Evolutionary conservation across 23 tunicate genomes (phyloP).

Genomic region (Ascidia mentula): DNA sequence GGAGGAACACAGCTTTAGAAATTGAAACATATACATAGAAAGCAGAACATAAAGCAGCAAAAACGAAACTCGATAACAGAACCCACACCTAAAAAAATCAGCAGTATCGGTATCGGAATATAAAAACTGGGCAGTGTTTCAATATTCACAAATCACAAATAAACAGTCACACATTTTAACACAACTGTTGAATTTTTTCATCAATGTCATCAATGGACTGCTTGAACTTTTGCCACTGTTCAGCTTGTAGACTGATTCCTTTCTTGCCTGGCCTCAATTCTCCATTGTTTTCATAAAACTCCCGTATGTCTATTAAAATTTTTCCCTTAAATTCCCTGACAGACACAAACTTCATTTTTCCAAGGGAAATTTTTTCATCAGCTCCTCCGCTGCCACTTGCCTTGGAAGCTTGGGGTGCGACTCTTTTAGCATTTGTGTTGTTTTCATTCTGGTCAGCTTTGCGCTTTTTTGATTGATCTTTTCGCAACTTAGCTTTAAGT

Average conservation of each 20-base stretch:
- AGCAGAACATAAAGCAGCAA: neutral
- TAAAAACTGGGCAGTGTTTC: too few species aligned
- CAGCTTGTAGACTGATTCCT: slow-evolving; percentile 75
- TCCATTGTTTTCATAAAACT: slow-evolving; percentile 88
- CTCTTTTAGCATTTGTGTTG: slow-evolving; percentile 5
- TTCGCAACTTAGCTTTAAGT: slow-evolving; percentile 61
- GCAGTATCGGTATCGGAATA: too few species aligned
- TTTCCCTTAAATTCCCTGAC: slow-evolving; percentile 75
- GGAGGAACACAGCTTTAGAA: neutral
- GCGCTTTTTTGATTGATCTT: slow-evolving; percentile 43
- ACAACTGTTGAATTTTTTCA: slow-evolving; percentile 58
- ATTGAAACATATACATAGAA: neutral
- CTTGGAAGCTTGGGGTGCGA: neutral
- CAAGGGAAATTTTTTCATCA: slow-evolving; percentile 63
- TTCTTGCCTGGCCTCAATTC: slow-evolving; percentile 92
- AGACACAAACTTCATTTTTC: slow-evolving; percentile 81
- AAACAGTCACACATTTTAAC: slow-evolving; percentile 22
- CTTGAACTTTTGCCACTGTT: slow-evolving; percentile 82
- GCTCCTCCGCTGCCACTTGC: slow-evolving; percentile 2
- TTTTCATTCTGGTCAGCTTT: slow-evolving; percentile 22
- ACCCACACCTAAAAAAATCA: neutral
- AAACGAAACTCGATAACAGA: neutral
- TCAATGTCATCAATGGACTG: slow-evolving; percentile 57
- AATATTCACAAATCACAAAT: too few species aligned
- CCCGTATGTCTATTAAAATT: slow-evolving; percentile 86